Base-by-base conservation (phyloP, 2,888 invertebrate genomes). In the Ypsolopha sequella region DNA sequence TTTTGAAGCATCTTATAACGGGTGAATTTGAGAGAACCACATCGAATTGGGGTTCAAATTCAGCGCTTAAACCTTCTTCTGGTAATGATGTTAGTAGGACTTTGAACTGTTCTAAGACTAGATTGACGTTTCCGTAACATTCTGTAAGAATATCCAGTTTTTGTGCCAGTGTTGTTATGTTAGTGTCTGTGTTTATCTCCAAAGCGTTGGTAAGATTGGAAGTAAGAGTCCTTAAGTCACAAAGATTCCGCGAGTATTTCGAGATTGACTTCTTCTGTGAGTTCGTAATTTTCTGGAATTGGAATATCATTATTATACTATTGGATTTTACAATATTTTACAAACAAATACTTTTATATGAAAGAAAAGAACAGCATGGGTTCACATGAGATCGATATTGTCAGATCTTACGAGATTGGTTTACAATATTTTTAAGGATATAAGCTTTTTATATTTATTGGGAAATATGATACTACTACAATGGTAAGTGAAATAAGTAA, bases 21-120 rank as follows among this genome's bases (percentile, higher is more conserved):
- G 74, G 71, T 0, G 85, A 84, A 52, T 78, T 63, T 0, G 78
- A 79, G 11, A 87, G 48, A 2, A 77, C 64, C 6, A 56, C 52
- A 55, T 87, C 87, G 39, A 87, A 86, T 49, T 80, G 62, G 4
- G 79, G 76, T 55, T 76, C 76, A 3, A 58, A 59, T 53, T 67
- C 64, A 1, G 64, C 53, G 41, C 60, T 58, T 0, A 76, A 33
- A 2, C 56, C 61, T 54, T 67, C 64, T 57, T 78, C 79, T 13
- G 87, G 87, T 36, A 74, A 71, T 0, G 82, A 89, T 61, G 91
- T 88, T 0, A 95, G 66, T 14, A 95, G 76, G 1, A 93, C 70
- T 52, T 84, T 75, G 60, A 92, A 90, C 65, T 96, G 95, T 57
- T 91, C 90, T 33, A 94, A 73, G 8, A 90, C 80, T 52, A 89